These are phyloP conservation scores for Tiaroga cobitis DNA, from an alignment of 2,797 vertebrate species.

Conservation along the genomic window DNA sequence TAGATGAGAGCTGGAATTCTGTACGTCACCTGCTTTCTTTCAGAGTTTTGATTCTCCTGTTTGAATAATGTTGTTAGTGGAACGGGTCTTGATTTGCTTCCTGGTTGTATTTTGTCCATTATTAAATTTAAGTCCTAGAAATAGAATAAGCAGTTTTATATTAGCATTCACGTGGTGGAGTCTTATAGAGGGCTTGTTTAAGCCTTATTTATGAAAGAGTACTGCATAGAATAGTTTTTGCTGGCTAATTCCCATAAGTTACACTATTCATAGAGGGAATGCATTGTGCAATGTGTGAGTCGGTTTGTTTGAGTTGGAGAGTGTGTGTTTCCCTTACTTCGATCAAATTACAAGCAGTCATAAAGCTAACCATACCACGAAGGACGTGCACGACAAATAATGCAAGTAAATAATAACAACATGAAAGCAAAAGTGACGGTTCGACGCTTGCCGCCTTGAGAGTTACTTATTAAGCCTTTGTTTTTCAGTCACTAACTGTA, in stretches of 20 bases:
- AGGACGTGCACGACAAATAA: not conserved
- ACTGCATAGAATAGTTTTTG: not conserved
- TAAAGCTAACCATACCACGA: not conserved
- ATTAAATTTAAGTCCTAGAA: not conserved
- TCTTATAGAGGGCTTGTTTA: not conserved
- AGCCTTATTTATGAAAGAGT: not conserved
- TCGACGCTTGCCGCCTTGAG: not conserved
- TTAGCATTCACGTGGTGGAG: not conserved
- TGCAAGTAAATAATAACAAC: not conserved
- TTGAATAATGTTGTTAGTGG: slow-evolving; percentile 79
- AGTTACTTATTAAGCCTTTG: not conserved
- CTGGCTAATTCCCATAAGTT: too few species aligned
- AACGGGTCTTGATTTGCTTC: slow-evolving; percentile 8
- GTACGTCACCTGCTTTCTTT: slow-evolving; percentile 76
- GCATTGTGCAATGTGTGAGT: too few species aligned
- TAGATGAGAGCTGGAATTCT: slow-evolving; percentile 89
- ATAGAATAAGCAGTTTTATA: not conserved
- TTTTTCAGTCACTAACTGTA: not conserved
- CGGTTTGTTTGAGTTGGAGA: not conserved
- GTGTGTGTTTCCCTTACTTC: not conserved
- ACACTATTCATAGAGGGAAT: not conserved
- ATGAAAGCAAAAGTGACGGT: not conserved
- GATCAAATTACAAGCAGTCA: not conserved
- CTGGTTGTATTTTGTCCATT: slow-evolving; percentile 10
- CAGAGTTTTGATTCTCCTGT: slow-evolving; percentile 3